A percentile compares a stretch with the other conserved stretches of the same genome.
Evolutionary conservation across 23 tunicate genomes (phyloP).

Genomic region (Oikopleura dioica): DNA sequence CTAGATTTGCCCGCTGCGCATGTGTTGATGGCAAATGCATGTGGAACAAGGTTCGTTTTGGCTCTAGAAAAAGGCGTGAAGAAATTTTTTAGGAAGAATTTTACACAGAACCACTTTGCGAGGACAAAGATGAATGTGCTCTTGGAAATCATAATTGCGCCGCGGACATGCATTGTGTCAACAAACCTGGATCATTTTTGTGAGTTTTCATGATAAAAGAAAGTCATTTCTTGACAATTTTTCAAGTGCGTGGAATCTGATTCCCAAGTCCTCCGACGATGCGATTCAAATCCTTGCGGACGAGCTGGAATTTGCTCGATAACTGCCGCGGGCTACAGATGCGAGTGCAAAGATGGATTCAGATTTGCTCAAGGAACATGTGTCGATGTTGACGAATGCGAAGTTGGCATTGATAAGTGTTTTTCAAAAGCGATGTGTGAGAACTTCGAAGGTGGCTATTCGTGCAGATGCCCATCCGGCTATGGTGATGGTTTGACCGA

Average conservation of each 20-base stretch:
- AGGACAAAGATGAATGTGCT: neutral
- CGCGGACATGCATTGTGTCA: neutral
- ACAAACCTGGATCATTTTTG: neutral
- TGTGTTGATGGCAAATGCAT: neutral
- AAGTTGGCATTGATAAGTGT: neutral
- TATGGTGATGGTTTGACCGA: neutral
- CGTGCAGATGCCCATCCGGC: neutral
- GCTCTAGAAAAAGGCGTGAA: no score
- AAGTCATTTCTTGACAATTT: no score
- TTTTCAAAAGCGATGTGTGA: neutral
- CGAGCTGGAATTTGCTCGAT: neutral
- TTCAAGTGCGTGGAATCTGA: neutral
- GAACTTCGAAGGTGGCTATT: neutral
- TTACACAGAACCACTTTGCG: neutral
- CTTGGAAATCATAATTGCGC: neutral
- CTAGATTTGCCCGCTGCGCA: neutral
- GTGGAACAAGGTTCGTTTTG: conserved; percentile 13
- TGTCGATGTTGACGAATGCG: neutral
- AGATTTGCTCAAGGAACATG: neutral
- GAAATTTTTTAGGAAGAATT: no score
- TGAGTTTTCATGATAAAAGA: no score
- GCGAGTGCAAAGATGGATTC: neutral
- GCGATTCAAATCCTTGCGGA: neutral
- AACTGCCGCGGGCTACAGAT: neutral
- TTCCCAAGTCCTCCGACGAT: neutral